phyloP scores from a whole-genome alignment of 1,140 invertebrate species.

The Trichoplusia ni region DNA sequence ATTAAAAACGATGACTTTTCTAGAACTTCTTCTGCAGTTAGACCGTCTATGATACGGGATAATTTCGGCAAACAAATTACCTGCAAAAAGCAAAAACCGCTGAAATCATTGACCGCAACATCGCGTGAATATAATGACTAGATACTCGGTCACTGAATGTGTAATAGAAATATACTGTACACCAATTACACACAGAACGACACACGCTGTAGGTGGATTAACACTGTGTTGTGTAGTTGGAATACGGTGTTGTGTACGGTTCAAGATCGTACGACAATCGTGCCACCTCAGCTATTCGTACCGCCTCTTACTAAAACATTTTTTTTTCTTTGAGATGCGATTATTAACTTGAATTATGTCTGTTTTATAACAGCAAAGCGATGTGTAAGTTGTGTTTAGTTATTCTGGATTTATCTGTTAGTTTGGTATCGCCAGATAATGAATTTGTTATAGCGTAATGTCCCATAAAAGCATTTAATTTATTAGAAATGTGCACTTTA shows the following conservation, averaged over 20 bases:
- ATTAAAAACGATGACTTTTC: not conserved
- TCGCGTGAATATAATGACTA: slow-evolving; percentile 25
- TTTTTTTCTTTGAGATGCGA: slow-evolving; percentile 33
- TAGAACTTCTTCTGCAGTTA: not conserved
- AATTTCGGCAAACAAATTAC: slow-evolving; percentile 9
- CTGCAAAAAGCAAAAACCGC: not conserved
- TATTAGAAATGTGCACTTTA: too few species aligned
- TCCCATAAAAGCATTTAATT: too few species aligned
- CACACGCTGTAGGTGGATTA: not conserved
- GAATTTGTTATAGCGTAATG: too few species aligned
- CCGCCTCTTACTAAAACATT: slow-evolving; percentile 41
- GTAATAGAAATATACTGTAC: not conserved
- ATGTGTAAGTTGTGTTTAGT: too few species aligned
- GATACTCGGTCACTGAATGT: not conserved
- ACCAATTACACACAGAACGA: not conserved
- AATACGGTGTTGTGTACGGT: slow-evolving; percentile 46
- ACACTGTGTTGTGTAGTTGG: slow-evolving; percentile 49
- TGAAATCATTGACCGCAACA: slow-evolving; percentile 20
- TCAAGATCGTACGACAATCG: slow-evolving; percentile 61
- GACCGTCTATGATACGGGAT: not conserved
- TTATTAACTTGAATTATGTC: not conserved
- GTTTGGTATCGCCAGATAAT: too few species aligned
- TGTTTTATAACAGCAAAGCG: not conserved
- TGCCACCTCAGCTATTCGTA: slow-evolving; percentile 53
- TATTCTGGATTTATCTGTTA: too few species aligned